A percentile compares a stretch with the other conserved stretches of the same genome.
Conservation (phyloP, 2,888 invertebrate species). For the Petrophora chlorosata region DNA sequence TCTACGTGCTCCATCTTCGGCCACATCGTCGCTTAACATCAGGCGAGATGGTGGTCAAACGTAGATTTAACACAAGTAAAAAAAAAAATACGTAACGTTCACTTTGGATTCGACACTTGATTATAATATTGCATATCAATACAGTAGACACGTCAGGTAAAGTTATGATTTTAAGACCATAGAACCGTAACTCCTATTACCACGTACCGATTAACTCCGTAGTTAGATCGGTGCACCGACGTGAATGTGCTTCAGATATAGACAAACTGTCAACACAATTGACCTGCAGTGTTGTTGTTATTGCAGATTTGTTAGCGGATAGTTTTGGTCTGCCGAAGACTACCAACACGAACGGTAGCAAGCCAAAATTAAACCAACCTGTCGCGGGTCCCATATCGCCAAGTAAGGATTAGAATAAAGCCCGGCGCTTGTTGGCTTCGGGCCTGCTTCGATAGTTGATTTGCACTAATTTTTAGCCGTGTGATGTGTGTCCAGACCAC, state of each 20-base stretch:
- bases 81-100: too few relatives aligned
- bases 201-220: neutral
- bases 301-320: slow-evolving; percentile 76
- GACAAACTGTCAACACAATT: slow-evolving; percentile 38
- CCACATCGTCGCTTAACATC: too few relatives aligned
- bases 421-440: neutral
- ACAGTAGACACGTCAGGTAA: too few relatives aligned
- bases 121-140: too few relatives aligned
- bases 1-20: too few relatives aligned
- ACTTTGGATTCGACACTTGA: too few relatives aligned
- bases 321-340: slow-evolving; percentile 74
- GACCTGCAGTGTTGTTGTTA: slow-evolving; percentile 55
- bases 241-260: neutral
- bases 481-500: slow-evolving; percentile 44
- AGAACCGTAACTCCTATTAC: too few relatives aligned
- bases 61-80: too few relatives aligned
- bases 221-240: neutral
- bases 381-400: slow-evolving; percentile 57
- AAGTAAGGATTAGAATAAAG: slow-evolving; percentile 58
- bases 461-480: slow-evolving; percentile 26
- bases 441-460: slow-evolving; percentile 25
- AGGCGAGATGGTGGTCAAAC: too few relatives aligned
- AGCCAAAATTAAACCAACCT: slow-evolving; percentile 60
- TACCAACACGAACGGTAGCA: slow-evolving; percentile 55
- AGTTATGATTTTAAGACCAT: neutral